phyloP scores from a whole-genome alignment of 2,113 vertebrate species.

The Gallinago jamesoni region DNA sequence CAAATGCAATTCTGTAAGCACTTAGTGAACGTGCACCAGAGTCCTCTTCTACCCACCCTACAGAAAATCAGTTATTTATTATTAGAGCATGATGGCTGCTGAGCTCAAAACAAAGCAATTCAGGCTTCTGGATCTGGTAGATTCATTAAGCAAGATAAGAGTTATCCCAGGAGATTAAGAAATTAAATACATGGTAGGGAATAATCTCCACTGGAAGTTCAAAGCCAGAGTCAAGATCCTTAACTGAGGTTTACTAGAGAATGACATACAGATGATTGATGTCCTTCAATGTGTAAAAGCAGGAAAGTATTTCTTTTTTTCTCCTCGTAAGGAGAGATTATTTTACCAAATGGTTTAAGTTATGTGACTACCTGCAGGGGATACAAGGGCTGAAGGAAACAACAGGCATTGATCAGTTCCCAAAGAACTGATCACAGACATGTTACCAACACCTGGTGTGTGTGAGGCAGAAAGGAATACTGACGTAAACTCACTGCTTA shows the following conservation, averaged over 20 bases:
- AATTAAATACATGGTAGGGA: not conserved
- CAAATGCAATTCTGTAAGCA: not conserved
- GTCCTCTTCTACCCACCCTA: not conserved
- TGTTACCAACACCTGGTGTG: not conserved
- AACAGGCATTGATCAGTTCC: not conserved
- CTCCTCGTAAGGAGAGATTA: rapidly evolving
- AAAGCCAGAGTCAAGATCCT: not conserved
- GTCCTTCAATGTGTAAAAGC: not conserved
- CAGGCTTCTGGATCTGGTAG: not conserved
- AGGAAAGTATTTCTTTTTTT: not conserved
- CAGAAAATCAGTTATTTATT: not conserved
- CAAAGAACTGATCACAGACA: not conserved
- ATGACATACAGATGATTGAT: not conserved
- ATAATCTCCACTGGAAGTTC: not conserved
- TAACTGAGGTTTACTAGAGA: not conserved
- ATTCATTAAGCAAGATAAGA: not conserved
- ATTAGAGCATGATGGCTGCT: not conserved
- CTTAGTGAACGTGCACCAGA: not conserved
- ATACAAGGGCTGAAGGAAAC: not conserved
- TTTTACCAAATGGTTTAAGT: not conserved
- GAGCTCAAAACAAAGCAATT: not conserved
- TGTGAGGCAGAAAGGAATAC: rapidly evolving
- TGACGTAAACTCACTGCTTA: not conserved
- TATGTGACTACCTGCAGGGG: not conserved
- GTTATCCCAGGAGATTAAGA: not conserved